Conservation (phyloP, 2,113 vertebrate genomes). For the Onychorhynchus coronatus region DNA sequence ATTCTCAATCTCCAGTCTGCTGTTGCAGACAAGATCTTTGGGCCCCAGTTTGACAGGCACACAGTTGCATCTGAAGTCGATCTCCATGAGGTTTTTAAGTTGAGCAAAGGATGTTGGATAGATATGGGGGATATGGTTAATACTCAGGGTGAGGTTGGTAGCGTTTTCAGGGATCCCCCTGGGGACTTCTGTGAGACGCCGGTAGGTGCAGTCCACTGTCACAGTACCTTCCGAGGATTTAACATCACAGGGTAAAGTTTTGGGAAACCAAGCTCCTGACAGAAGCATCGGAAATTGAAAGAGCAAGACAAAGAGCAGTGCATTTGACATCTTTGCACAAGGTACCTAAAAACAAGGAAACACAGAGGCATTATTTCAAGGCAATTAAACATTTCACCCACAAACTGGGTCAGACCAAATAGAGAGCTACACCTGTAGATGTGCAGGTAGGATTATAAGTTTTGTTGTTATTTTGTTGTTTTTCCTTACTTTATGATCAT, state of each 20-base stretch:
- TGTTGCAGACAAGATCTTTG: constrained; percentile 79
- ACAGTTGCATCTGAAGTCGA: constrained; percentile 95
- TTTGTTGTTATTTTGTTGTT: background rate
- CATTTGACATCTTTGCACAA: background rate
- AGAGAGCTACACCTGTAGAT: too few species aligned
- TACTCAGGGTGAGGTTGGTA: constrained; percentile 91
- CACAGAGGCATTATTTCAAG: background rate
- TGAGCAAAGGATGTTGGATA: constrained; percentile 75
- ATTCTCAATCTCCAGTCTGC: constrained; percentile 65
- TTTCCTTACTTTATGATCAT: background rate
- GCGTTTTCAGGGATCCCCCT: constrained; percentile 80
- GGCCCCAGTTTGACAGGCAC: constrained; percentile 84
- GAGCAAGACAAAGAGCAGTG: constrained; percentile 25
- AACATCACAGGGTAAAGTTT: constrained; percentile 90
- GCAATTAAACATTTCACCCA: background rate
- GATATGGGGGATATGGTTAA: constrained; percentile 85
- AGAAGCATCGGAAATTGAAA: constrained; percentile 47
- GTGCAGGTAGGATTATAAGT: background rate
- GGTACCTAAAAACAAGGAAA: constrained; percentile 56
- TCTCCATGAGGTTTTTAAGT: constrained; percentile 82
- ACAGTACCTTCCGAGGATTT: constrained; percentile 52
- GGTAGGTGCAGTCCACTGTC: constrained; percentile 86
- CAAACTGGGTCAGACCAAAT: background rate
- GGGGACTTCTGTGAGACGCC: constrained; percentile 77
- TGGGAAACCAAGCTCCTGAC: constrained; percentile 80